Percentiles rank a stretch among this genome's conserved stretches.
Conservation (phyloP, 2,888 invertebrate genomes). For the Agrochola lota region DNA sequence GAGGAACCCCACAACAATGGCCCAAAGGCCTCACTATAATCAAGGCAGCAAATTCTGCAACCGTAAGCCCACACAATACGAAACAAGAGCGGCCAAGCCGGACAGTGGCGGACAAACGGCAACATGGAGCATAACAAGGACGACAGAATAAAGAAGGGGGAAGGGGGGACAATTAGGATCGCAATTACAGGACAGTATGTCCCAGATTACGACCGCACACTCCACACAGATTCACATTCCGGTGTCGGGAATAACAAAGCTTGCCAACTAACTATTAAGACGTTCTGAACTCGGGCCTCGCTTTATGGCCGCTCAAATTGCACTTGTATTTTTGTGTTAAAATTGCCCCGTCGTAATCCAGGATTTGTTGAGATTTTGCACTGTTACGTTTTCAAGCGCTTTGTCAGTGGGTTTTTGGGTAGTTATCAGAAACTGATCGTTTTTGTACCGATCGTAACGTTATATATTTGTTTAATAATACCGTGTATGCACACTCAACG, state of each 20-base stretch:
- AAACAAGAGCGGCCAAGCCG: slow-evolving; percentile 43
- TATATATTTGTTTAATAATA: not conserved
- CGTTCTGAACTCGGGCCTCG: slow-evolving; percentile 74
- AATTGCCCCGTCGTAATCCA: slow-evolving; percentile 70
- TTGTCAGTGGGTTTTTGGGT: slow-evolving; percentile 62
- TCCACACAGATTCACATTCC: slow-evolving; percentile 84
- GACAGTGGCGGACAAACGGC: slow-evolving; percentile 32
- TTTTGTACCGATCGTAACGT: not conserved
- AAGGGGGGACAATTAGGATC: slow-evolving; percentile 85
- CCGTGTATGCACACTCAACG: not conserved
- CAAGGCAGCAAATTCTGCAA: slow-evolving; percentile 60
- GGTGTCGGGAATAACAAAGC: slow-evolving; percentile 84
- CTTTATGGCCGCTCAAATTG: slow-evolving; percentile 68
- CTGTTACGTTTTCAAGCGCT: slow-evolving; percentile 42
- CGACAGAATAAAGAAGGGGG: slow-evolving; percentile 79
- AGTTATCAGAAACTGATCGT: slow-evolving; percentile 38
- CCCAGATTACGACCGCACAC: slow-evolving; percentile 86
- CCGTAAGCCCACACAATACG: slow-evolving; percentile 52
- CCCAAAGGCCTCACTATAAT: slow-evolving; percentile 42
- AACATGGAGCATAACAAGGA: slow-evolving; percentile 69
- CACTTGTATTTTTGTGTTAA: slow-evolving; percentile 75
- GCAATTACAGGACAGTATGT: slow-evolving; percentile 90
- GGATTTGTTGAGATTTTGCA: slow-evolving; percentile 68
- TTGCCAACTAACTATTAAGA: slow-evolving; percentile 89
- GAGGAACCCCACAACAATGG: slow-evolving; percentile 35